phyloP scores from a whole-genome alignment of 2,888 invertebrate species.

The Troilus luridus region DNA sequence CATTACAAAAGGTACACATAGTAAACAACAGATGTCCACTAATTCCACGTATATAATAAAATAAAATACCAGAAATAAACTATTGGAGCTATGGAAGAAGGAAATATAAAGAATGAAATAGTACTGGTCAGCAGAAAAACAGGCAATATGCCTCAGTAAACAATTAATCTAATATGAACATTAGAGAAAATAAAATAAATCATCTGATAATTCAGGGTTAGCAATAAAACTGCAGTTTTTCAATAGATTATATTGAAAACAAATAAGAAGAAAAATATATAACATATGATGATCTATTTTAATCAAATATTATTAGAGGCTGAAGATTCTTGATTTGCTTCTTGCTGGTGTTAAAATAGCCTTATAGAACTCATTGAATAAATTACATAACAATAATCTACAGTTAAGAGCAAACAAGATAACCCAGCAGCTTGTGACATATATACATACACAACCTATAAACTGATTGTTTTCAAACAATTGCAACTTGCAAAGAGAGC shows the following conservation, averaged over 20 bases:
- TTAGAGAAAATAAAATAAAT: too few species aligned
- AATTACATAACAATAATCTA: constrained; percentile 17
- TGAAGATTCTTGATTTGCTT: constrained; percentile 37
- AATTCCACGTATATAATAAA: too few species aligned
- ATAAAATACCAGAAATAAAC: too few species aligned
- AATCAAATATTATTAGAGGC: constrained; percentile 44
- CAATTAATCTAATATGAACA: too few species aligned
- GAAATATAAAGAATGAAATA: too few species aligned
- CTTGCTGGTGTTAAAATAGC: constrained; percentile 14
- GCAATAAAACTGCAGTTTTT: constrained; percentile 44
- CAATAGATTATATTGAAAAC: constrained; percentile 58
- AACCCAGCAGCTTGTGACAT: constrained; percentile 34
- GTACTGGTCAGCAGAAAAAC: too few species aligned
- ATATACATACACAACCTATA: constrained; percentile 46
- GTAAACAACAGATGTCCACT: too few species aligned
- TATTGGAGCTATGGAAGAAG: too few species aligned
- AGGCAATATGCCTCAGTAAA: too few species aligned
- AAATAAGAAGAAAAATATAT: constrained; percentile 59
- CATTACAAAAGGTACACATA: too few species aligned
- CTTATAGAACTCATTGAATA: background rate
- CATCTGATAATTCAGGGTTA: background rate
- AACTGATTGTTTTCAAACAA: constrained; percentile 12
- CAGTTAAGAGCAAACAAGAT: constrained; percentile 18
- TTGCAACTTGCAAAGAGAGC: constrained; percentile 26
- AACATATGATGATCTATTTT: constrained; percentile 45